Evolutionary conservation across 2,113 vertebrate genomes (phyloP).

Genomic region (Probosciger aterrimus): DNA sequence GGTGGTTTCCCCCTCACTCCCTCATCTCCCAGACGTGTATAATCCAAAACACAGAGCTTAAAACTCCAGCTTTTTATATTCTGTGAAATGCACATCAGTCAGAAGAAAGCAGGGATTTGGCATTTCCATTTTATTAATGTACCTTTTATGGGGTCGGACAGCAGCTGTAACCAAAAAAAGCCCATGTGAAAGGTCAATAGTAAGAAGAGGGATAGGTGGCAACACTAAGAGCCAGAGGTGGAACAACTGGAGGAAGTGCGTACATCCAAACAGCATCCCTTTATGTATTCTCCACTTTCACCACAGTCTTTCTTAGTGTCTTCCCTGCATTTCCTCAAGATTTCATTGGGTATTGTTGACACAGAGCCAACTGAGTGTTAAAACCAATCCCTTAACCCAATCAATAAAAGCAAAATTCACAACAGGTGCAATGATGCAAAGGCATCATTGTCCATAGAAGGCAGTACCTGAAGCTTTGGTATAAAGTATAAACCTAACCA

Average conservation of each 20-base stretch:
- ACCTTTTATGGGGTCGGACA: background rate
- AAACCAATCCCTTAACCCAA: background rate
- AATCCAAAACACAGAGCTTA: background rate
- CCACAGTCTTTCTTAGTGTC: background rate
- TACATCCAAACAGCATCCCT: background rate
- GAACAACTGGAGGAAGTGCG: background rate
- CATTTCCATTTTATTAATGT: background rate
- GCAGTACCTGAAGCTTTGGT: background rate
- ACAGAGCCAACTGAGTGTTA: background rate
- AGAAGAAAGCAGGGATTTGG: background rate
- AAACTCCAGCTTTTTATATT: background rate
- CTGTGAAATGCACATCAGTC: background rate
- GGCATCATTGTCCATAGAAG: background rate
- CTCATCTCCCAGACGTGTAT: background rate
- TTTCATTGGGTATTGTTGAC: background rate
- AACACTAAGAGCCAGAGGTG: background rate
- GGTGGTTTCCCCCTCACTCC: background rate
- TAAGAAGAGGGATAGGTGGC: background rate
- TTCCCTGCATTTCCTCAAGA: background rate
- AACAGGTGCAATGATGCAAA: background rate
- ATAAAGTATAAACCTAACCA: background rate
- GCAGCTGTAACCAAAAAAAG: background rate
- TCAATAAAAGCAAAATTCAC: constrained; percentile 19
- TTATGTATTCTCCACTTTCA: constrained; percentile 39
- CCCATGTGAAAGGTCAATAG: background rate